These are phyloP conservation scores for Nephrotoma appendiculata DNA, from an alignment of 2,888 invertebrate species.

Conservation along the genomic window DNA sequence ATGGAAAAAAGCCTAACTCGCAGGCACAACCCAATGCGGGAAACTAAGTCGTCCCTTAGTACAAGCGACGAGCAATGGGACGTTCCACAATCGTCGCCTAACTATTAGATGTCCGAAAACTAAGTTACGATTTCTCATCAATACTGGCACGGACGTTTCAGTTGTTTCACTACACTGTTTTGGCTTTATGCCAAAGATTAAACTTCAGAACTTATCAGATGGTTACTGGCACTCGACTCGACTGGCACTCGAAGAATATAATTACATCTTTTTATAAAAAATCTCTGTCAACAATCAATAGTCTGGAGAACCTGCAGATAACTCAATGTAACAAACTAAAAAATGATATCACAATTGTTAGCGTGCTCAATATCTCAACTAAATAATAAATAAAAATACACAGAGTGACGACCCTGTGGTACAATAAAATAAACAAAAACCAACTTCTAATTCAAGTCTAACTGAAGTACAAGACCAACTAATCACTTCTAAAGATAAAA, in stretches of 20 bases:
- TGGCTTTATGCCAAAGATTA: not conserved
- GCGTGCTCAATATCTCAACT: not conserved
- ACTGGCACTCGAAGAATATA: not conserved
- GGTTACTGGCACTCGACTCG: not conserved
- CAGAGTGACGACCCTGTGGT: not conserved
- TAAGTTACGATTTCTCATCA: no score
- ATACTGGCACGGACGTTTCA: no score
- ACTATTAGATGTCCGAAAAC: no score
- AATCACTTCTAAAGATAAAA: not conserved
- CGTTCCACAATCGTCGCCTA: no score
- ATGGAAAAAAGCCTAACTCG: fast-evolving
- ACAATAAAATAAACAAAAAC: not conserved
- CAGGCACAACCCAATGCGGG: no score
- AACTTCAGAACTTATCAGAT: not conserved
- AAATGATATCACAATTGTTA: not conserved
- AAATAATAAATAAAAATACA: not conserved
- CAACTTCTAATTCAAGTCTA: not conserved
- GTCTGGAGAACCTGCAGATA: not conserved
- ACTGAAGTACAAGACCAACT: not conserved
- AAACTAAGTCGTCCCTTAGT: no score
- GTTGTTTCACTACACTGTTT: not conserved
- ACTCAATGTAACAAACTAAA: not conserved
- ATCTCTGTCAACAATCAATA: not conserved
- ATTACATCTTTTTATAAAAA: not conserved
- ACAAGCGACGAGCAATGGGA: no score